Base-by-base conservation (phyloP, 2,888 invertebrate species). In the Azorinus chamasolen region DNA sequence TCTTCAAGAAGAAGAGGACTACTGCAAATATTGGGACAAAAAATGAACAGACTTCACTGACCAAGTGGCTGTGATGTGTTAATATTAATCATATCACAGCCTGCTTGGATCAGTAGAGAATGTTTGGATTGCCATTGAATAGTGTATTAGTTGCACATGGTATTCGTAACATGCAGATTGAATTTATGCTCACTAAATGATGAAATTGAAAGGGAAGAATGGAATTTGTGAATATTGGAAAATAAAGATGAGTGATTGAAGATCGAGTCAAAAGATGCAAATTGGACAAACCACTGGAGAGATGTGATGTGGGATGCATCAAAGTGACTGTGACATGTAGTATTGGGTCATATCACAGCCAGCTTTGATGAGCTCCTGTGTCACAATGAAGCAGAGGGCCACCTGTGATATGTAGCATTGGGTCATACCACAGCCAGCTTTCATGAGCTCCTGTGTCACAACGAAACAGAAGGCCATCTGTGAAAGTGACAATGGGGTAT, bases 381-480 rank as follows among this genome's bases (percentile, higher is more conserved):
- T 55, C 14, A 45, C 32, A 32, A 32, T 10, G 10, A 32, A 32
- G 32, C 4, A 32, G 4, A 32, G 4, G 32, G 32, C n/a, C n/a
- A n/a, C n/a, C 94, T 96, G 97, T 96, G 97, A 95, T 95, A 95
- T 96, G 96, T 94, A 93, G 18, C 46, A 89, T 87, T 87, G 83
- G 92, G 93, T 94, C 97, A 97, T 97, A 98, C 97, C 97, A 98
- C 97, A 98, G 97, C 97, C 97, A 97, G 97, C 97, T 97, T 97
- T 97, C 97, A 97, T 93, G 90, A 91, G 92, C 90, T 81, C 71
- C 54, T 22, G 16, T 54, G 41, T 55, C 41, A 41, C n/a, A n/a
- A n/a, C n/a, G n/a, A n/a, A n/a, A n/a, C n/a, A n/a, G n/a, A n/a
- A n/a, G n/a, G n/a, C n/a, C n/a, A n/a, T n/a, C 94, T 96, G 97